These are phyloP conservation scores for Drosophila simulans DNA, from an alignment of 1,140 invertebrate genomes.

Conservation along the genomic window DNA sequence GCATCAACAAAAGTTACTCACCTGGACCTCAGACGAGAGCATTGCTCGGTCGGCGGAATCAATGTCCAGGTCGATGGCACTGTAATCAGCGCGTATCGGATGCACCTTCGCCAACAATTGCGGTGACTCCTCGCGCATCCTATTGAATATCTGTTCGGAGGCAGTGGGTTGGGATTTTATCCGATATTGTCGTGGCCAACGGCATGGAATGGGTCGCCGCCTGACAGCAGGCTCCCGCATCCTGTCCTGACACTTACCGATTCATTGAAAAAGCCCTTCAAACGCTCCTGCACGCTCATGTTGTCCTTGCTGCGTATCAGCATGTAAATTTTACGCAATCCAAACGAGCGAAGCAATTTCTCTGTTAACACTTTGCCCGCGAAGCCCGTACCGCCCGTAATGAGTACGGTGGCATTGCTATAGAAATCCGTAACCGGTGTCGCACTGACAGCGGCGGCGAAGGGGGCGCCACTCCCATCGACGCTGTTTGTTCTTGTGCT, in stretches of 20 bases:
- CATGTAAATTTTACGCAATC: constrained; percentile 91
- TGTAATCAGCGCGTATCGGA: constrained; percentile 93
- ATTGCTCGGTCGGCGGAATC: constrained; percentile 84
- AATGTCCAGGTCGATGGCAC: constrained; percentile 90
- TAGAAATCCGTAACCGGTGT: constrained; percentile 84
- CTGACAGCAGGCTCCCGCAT: constrained; percentile 39
- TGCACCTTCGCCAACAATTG: constrained; percentile 90
- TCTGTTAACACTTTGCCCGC: constrained; percentile 95
- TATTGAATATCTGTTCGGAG: constrained; percentile 88
- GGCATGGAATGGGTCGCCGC: neutral
- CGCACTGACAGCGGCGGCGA: constrained; percentile 1
- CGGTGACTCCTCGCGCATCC: constrained; percentile 86
- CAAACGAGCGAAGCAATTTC: constrained; percentile 92
- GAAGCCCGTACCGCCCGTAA: constrained; percentile 92
- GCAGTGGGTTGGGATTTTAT: constrained; percentile 13
- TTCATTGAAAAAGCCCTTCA: constrained; percentile 88
- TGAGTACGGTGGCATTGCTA: constrained; percentile 85
- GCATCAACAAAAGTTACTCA: constrained; percentile 56
- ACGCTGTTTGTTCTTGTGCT: constrained; percentile 31
- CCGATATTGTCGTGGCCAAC: constrained; percentile 44
- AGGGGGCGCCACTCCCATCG: constrained; percentile 6
- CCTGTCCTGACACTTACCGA: constrained; percentile 85
- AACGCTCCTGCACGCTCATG: constrained; percentile 88
- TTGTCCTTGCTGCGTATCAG: constrained; percentile 92
- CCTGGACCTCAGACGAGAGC: constrained; percentile 81